Evolutionary conservation across 2,888 invertebrate species (phyloP), one percentile per base, ranked within the genome.

Genomic region (Epinotia brunnichana): DNA sequence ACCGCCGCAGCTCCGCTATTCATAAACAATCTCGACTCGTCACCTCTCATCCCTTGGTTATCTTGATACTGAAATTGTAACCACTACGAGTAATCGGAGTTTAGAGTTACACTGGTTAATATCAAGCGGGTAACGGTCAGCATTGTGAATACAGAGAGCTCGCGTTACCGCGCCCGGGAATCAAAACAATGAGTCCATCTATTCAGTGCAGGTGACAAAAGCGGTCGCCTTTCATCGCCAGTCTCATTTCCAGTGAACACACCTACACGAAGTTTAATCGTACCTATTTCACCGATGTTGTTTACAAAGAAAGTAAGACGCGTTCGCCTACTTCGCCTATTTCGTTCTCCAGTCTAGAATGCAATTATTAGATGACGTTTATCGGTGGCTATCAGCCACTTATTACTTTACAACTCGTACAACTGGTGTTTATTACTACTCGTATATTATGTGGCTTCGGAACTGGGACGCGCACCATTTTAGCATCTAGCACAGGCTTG

Each of bases 131-230:
- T 44, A 15, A 13, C 48, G n/a, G 48, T 44, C 13, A 44, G 15
- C n/a, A 48, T 48, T n/a, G 48, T 15, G 48, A 48, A 48, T n/a
- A 48, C 5, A 5, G 5, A 76, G 80, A 80, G 83, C 84, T 90
- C 89, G 77, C 73, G 78, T 90, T 89, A 86, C 89, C 80, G 80
- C 76, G 78, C 76, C 77, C 39, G 54, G 84, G 85, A 87, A 88
- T 85, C 85, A 85, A 85, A 90, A 90, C 87, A 90, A 88, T 88
- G 84, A 81, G 78, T 80, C 77, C 81, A 81, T 82, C 83, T 83
- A 83, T 83, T 79, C 80, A 80, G 77, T 76, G 82, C 84, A 86
- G 82, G 84, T 87, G 85, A 85, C 82, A 84, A 84, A 81, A 81
- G 81, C 76, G 75, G 56, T 59, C 59, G 59, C 68, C 51, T 48